Evolutionary conservation across 2,113 vertebrate genomes (phyloP), one percentile per base, ranked within the genome.

Genomic region (Grammomys surdaster): DNA sequence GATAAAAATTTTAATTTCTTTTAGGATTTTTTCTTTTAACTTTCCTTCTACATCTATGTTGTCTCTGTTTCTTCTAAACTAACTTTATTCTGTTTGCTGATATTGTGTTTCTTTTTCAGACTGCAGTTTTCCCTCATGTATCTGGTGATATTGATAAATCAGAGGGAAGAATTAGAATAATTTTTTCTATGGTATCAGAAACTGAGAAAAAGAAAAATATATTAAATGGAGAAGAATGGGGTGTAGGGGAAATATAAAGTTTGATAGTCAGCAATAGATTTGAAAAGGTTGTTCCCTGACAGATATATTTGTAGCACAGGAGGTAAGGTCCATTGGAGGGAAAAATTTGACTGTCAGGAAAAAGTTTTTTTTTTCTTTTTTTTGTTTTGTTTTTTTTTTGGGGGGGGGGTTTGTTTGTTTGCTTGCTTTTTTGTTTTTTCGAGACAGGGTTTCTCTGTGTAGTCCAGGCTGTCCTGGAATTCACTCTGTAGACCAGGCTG

Each of bases 51-150:
- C 24, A 81, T 91, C 11, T 65, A 5, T 70, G 28, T 90, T 84
- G 17, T 84, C 12, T 88, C 80, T 88, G 14, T 84, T 94, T 96
- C 58, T 93, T 94, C 40, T 89, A 76, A 93, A 86, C 89, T 91
- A 28, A 16, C 28, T 84, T 33, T 51, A 54, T 81, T 78, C 70
- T 16, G 43, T 70, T 51, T 56, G 0, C 63, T 87, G 72, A 5
- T 70, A 92, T 92, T 89, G 10, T 80, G 28, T 75, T n/a, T 81
- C 10, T 56, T 94, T 92, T 67, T 81, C 24, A 86, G 84, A 72
- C 70, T 81, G 85, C 4, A 77, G 9, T 4, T 84, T 96, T 94
- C 81, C 81, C 87, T 95, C 40, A 75, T 20, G 46, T 78, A 22
- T 58, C 77, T 33, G 17, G 54, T 89, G 17, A 88, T 75, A 93